phyloP scores from a whole-genome alignment of 2,797 vertebrate species.

The Lutjanus argentimaculatus region DNA sequence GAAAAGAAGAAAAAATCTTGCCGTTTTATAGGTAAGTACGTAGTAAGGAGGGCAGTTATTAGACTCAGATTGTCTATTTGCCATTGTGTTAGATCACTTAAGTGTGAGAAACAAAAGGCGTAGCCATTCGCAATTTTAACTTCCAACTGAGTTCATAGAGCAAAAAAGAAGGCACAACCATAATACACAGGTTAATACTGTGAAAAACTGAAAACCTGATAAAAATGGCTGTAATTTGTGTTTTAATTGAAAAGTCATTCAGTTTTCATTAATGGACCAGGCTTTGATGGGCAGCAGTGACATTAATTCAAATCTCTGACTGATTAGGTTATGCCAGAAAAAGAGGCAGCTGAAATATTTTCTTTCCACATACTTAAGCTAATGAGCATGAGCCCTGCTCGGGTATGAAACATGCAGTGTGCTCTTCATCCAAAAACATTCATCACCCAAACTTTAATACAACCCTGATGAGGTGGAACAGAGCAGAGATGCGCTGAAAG shows the following conservation, averaged over 20 bases:
- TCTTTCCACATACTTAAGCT: conserved; percentile 58
- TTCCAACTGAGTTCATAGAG: background rate
- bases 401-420: conserved; percentile 31
- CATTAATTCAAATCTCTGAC: conserved; percentile 28
- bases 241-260: background rate
- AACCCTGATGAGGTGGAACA: conserved; percentile 75
- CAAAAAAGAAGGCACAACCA: background rate
- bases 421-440: conserved; percentile 50
- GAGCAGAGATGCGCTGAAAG: conserved; percentile 56
- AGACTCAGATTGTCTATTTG: too few relatives aligned
- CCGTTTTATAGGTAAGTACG: too few relatives aligned
- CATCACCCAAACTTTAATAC: conserved; percentile 70
- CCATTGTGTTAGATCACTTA: too few relatives aligned
- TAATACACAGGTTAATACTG: background rate
- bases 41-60: too few relatives aligned
- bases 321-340: conserved; percentile 27
- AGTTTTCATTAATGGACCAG: conserved; percentile 3
- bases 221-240: background rate
- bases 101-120: background rate
- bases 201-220: background rate
- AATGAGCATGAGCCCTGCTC: conserved; percentile 46
- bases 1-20: too few relatives aligned
- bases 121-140: background rate
- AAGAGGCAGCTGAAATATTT: background rate
- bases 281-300: conserved; percentile 33